Evolutionary conservation across 2,888 invertebrate genomes (phyloP), one percentile per base, ranked within the genome.

Genomic region (Cheilosia impressa): DNA sequence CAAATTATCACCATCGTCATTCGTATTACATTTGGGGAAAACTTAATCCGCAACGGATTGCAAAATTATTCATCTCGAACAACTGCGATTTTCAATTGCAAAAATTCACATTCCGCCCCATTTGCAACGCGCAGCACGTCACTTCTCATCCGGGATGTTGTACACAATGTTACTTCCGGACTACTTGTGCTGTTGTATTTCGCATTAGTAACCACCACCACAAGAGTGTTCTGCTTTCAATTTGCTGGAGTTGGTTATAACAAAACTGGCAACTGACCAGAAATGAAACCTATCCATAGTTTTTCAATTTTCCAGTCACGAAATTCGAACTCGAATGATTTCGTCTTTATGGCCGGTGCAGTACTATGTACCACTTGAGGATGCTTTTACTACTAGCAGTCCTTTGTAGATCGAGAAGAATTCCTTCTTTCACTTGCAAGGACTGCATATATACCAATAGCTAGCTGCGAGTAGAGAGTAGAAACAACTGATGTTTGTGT

Each of bases 281-380:
- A 83, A 72, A 66, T 77, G 82, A 77, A 77, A 77, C 62, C 55
- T 53, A 83, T 83, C 77, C 77, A 77, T 62, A 72, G 82, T 77
- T 83, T 83, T 77, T 83, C 82, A 83, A 83, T 83, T 83, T 83
- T 83, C 82, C 68, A 83, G 82, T 83, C 82, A 83, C 82, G 82
- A 41, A 77, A 77, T 83, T 77, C 77, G 66, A 77, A 83, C 72
- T 66, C 77, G 66, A 72, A 77, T 68, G 60, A 60, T 62, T 71
- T 60, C 19, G 38, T 47, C n/a, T 76, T 65, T 58, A 75, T 58
- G 63, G 65, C 13, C 50, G 17, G 24, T 15, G 15, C 13, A 15
- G 15, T 15, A 27, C 6, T 6, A 27, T n/a, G n/a, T 27, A 52
- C 34, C 31, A 43, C 65, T 41, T n/a, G 27, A 43, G 53, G 43